These are phyloP conservation scores for Semicossyphus pulcher DNA, from an alignment of 2,113 vertebrate species.

Conservation along the genomic window DNA sequence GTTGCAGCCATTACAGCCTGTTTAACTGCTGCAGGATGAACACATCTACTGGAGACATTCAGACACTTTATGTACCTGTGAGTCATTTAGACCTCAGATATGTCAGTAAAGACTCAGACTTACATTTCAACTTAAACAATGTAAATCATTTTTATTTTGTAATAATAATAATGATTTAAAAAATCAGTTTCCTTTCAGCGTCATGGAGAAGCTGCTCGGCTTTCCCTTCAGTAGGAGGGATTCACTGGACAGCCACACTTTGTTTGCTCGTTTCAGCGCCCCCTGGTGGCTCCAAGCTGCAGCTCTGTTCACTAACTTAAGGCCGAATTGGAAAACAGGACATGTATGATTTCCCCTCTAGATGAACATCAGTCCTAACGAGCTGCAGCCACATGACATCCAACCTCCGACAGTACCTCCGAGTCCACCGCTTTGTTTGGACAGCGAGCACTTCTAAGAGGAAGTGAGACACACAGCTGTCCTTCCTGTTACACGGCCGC, in stretches of 20 bases:
- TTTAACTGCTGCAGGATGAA: too few relatives aligned
- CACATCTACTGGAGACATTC: too few relatives aligned
- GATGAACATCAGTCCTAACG: background rate
- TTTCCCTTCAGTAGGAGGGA: background rate
- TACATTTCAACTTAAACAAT: too few relatives aligned
- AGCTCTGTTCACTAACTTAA: background rate
- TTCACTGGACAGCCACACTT: background rate
- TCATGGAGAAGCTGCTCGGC: background rate
- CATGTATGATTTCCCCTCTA: background rate
- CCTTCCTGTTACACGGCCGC: conserved; percentile 7
- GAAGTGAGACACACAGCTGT: background rate
- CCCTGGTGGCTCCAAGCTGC: background rate
- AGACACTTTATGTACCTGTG: too few relatives aligned
- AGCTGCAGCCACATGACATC: background rate
- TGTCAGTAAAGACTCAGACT: too few relatives aligned
- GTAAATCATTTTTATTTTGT: too few relatives aligned
- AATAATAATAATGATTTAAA: too few relatives aligned
- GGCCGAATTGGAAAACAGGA: background rate
- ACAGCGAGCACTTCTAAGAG: conserved; percentile 5
- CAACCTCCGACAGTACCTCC: background rate
- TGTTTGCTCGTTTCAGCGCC: background rate
- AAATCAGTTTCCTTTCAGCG: too few relatives aligned
- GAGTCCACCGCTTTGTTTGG: background rate
- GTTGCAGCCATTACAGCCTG: too few relatives aligned
- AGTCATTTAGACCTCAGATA: too few relatives aligned